Evolutionary conservation across 2,797 vertebrate genomes (phyloP), one percentile per base, ranked within the genome.

Genomic region (Gymnothorax javanicus): DNA sequence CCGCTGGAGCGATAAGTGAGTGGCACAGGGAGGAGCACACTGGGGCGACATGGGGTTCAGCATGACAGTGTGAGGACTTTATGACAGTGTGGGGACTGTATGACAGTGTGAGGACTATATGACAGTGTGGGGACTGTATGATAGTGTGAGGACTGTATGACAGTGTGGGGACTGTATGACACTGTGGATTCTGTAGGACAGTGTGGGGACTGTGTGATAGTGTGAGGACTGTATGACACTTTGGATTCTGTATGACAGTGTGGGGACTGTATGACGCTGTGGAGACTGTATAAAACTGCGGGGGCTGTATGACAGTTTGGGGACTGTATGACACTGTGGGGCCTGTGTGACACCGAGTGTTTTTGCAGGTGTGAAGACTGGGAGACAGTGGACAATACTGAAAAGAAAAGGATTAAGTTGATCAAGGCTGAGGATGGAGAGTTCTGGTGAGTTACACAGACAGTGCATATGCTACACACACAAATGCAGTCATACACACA

Each of bases 1-100:
- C 73, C 93, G 95, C 6, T 97, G 96, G 96, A 96, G 96, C 87
- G 96, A 97, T 90, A 95, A 93, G 96, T 97, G 89, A 92, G 95
- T 60, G 23, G 58, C 20, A 57, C 1, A 1, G 33, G 0, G 7
- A 23, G 9, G 69, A 11, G 69, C 4, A 43, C 7, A 6, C 2
- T 27, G 71, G 33, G 33, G 33, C 33, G 33, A 43, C 33, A 43
- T 43, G 33, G 33, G 33, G 33, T 43, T 87, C 73, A 64, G 83
- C 83, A 84, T 84, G 85, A 12, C 13, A 4, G 11, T 17, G 13
- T 67, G 64, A 6, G 6, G 64, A 67, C 25, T 33, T n/a, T 73
- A 73, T 27, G 69, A 33, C 9, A 9, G 25, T 75, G 13, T 43
- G 71, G 84, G 71, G 33, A 54, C 33, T 57, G 83, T 86, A 43